These are phyloP conservation scores for Drosophila trichaetosa DNA, from an alignment of 2,888 invertebrate genomes.

Conservation along the genomic window DNA sequence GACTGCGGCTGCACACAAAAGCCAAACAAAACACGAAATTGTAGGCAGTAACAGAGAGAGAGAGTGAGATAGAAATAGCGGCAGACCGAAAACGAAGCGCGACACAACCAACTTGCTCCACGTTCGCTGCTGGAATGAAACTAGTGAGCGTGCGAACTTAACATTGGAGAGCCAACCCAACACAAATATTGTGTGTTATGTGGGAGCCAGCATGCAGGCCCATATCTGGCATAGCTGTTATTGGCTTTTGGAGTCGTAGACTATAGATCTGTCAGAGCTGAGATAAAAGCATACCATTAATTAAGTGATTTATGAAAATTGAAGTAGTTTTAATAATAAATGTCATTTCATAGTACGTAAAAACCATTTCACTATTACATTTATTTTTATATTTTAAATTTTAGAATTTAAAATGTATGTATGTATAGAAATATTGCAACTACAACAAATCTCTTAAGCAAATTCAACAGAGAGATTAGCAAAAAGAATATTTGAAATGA, in stretches of 20 bases:
- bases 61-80: conserved; percentile 19
- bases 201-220: conserved; percentile 20
- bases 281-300: neutral
- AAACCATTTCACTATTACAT: neutral
- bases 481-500: neutral
- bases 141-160: conserved; percentile 26
- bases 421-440: neutral
- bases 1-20: conserved; percentile 39
- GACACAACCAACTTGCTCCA: conserved; percentile 53
- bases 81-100: conserved; percentile 38
- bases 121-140: conserved; percentile 62
- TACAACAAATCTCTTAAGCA: neutral
- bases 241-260: conserved; percentile 8
- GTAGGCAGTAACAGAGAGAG: conserved; percentile 21
- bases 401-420: neutral
- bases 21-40: conserved; percentile 49
- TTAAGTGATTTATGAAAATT: neutral
- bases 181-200: conserved; percentile 1
- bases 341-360: neutral
- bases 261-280: conserved; percentile 3
- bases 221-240: conserved; percentile 11
- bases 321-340: neutral
- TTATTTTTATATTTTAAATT: neutral
- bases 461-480: neutral
- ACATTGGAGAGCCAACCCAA: conserved; percentile 17